Base-by-base conservation (phyloP, 2,113 vertebrate species). In the Zosterops hypoxanthus region DNA sequence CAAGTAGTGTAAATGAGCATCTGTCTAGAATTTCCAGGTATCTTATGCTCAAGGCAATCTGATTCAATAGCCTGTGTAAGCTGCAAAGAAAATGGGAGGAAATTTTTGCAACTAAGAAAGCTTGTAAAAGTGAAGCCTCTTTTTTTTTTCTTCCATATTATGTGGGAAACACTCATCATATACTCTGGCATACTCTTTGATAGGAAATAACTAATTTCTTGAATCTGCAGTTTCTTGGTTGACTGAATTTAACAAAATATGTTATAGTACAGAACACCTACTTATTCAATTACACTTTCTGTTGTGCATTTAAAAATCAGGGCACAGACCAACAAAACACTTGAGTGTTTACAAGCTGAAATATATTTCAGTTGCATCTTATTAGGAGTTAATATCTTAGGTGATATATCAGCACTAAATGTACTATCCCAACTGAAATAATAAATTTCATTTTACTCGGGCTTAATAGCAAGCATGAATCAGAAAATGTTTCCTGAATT, bases 401-500 rank as follows among this genome's bases (percentile, higher is more conserved):
- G 68, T 2, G 0, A 90, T 95, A 52, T 93, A 46, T 88, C 79
- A 78, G 56, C 63, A 66, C 75, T 93, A 94, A 92, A 92, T 81
- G 31, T 75, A 60, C 84, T 91, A 90, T 59, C 68, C 71, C 39
- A 83, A 53, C n/a, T 56, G 69, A 86, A 96, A 93, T 83, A 91
- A 94, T 90, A 78, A 77, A 94, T 90, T 92, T 90, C n/a, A 60
- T 93, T 95, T 95, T 90, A 68, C 71, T 81, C 81, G 9, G 64
- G 21, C 82, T 94, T 96, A 94, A 90, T 73, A 95, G 64, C 76
- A 84, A 90, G 85, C 49, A 86, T 76, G 92, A 94, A 84, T 95
- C 88, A 88, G 80, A 94, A 91, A 84, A 85, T 78, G 36, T 78
- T 95, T 94, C 69, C 69, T 86, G 88, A 84, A 79, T 94, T 96